A percentile compares a stretch with the other conserved stretches of the same genome.
These are phyloP conservation scores for Bathybates hornii DNA, from an alignment of 2,113 vertebrate species.

Conservation along the genomic window DNA sequence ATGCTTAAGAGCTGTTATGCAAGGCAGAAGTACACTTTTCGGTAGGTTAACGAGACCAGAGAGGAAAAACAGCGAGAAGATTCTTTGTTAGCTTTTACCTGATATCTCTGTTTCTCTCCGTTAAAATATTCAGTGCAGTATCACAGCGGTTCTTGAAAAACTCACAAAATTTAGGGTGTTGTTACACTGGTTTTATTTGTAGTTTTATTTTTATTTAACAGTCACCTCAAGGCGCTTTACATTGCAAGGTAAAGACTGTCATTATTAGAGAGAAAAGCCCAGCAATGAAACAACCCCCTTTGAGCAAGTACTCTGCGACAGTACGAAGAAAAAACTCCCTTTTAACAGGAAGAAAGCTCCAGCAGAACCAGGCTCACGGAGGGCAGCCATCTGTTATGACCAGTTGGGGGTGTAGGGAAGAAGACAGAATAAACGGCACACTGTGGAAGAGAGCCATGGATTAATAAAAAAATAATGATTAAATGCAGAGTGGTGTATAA, in stretches of 20 bases:
- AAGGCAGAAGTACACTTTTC: slow-evolving; percentile 2
- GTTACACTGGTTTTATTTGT: neutral
- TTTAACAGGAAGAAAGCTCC: neutral
- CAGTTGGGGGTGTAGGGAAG: neutral
- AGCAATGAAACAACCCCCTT: neutral
- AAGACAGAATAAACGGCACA: neutral
- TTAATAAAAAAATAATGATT: neutral
- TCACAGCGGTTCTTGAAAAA: neutral
- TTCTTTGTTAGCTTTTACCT: neutral
- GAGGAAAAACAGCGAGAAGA: neutral
- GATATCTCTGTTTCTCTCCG: neutral
- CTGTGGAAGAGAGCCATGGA: neutral
- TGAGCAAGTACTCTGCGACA: neutral
- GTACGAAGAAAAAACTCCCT: neutral
- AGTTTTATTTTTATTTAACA: neutral
- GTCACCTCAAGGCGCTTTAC: neutral
- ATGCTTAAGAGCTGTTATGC: slow-evolving; percentile 36
- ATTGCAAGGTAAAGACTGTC: neutral
- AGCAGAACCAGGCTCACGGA: neutral
- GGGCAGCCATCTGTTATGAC: neutral
- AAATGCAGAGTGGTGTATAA: neutral
- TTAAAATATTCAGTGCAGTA: neutral
- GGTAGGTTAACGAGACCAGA: neutral
- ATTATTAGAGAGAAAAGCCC: neutral
- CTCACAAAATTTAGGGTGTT: neutral